Conservation (phyloP, 2,113 vertebrate genomes). For the Phalacrocorax carbo region DNA sequence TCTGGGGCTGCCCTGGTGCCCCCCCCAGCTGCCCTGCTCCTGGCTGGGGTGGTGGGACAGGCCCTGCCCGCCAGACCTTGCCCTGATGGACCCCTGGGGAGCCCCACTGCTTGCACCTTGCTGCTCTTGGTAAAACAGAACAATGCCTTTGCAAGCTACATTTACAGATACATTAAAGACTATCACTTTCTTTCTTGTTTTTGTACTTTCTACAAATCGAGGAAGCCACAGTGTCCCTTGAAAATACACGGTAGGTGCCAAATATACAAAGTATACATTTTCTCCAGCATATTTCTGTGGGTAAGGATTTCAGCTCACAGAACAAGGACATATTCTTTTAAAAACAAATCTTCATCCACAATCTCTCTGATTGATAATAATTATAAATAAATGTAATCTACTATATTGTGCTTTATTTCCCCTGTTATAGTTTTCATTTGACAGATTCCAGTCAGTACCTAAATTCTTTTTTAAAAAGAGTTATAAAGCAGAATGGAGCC, state of each 20-base stretch:
- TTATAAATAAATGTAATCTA: neutral
- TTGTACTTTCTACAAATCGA: neutral
- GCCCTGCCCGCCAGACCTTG: neutral
- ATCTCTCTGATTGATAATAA: neutral
- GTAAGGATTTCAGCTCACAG: neutral
- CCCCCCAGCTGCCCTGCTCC: neutral
- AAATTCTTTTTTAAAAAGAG: neutral
- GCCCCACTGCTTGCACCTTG: neutral
- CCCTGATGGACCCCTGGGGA: neutral
- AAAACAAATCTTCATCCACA: neutral
- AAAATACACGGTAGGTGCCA: neutral
- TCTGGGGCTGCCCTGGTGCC: neutral
- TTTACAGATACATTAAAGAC: neutral
- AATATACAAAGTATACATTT: neutral
- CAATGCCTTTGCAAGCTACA: neutral
- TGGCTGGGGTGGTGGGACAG: rapidly evolving
- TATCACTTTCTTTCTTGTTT: neutral
- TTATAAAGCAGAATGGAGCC: neutral
- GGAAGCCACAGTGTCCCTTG: neutral
- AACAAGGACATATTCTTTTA: neutral
- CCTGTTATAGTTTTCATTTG: neutral
- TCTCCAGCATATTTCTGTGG: neutral
- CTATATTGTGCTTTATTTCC: neutral
- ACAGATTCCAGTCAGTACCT: neutral
- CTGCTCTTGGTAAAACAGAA: neutral